A percentile compares a stretch with the other conserved stretches of the same genome.
phyloP scores from a whole-genome alignment of 2,888 invertebrate species.

The Drosophila monieri region DNA sequence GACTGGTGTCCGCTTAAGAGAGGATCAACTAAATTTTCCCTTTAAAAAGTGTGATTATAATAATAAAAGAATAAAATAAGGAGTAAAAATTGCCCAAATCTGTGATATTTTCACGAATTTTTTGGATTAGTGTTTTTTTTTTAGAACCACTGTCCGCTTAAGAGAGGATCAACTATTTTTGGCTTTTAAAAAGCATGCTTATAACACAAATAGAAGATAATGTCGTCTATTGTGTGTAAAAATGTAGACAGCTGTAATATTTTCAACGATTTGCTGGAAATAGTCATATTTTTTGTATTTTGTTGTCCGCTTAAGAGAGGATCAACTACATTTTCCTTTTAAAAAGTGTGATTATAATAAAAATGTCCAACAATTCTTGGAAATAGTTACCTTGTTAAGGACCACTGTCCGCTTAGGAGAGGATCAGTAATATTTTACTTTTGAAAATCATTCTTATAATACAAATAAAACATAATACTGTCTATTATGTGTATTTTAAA shows the following conservation, averaged over 20 bases:
- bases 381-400: not conserved
- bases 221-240: no score
- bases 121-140: not conserved
- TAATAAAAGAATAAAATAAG: not conserved
- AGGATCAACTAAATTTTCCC: not conserved
- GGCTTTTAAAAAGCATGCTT: not conserved
- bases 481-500: no score
- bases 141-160: not conserved
- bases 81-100: no score
- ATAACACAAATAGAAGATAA: no score
- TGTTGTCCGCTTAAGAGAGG: no score
- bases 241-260: no score
- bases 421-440: not conserved
- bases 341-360: no score
- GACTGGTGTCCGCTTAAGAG: not conserved
- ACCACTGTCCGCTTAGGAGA: not conserved
- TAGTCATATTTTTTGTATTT: no score
- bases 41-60: not conserved
- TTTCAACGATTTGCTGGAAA: no score
- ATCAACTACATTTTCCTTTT: no score
- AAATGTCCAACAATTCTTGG: no score
- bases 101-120: no score
- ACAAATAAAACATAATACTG: not conserved
- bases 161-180: not conserved
- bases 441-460: not conserved